These are phyloP conservation scores for Collichthys lucidus DNA, from an alignment of 2,113 vertebrate genomes.

Conservation along the genomic window DNA sequence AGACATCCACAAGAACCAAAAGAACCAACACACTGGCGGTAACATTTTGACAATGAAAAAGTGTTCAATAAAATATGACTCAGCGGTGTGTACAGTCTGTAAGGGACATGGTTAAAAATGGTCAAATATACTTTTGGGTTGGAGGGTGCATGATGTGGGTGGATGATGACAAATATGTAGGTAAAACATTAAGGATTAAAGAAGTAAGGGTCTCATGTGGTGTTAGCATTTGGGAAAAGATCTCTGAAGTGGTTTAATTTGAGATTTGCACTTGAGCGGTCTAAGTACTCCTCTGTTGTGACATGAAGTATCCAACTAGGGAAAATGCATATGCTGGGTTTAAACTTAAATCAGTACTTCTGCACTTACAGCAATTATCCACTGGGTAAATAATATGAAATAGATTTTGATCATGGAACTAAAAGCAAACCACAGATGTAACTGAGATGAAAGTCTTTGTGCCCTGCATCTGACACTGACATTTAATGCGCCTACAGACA, in stretches of 20 bases:
- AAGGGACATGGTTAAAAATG: neutral
- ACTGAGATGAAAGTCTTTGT: neutral
- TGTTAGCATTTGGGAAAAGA: neutral
- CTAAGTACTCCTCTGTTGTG: constrained; percentile 12
- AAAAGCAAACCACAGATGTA: neutral
- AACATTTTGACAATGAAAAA: constrained; percentile 5
- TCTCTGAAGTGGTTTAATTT: constrained; percentile 5
- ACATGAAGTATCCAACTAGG: neutral
- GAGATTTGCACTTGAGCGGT: constrained; percentile 34
- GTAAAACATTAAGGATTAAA: no score
- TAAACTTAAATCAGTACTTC: neutral
- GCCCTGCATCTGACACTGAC: neutral
- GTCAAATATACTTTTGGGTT: no score
- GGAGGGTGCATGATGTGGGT: no score
- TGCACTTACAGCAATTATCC: neutral
- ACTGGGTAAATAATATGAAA: neutral
- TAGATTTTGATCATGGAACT: neutral
- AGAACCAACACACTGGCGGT: neutral
- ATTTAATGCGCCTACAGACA: neutral
- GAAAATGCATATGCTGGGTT: neutral
- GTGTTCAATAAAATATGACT: neutral
- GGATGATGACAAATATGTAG: no score
- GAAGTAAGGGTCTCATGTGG: neutral
- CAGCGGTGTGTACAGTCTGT: neutral
- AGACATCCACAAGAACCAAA: neutral